These are phyloP conservation scores for Teleogryllus oceanicus DNA, from an alignment of 2,888 invertebrate species.

Conservation along the genomic window DNA sequence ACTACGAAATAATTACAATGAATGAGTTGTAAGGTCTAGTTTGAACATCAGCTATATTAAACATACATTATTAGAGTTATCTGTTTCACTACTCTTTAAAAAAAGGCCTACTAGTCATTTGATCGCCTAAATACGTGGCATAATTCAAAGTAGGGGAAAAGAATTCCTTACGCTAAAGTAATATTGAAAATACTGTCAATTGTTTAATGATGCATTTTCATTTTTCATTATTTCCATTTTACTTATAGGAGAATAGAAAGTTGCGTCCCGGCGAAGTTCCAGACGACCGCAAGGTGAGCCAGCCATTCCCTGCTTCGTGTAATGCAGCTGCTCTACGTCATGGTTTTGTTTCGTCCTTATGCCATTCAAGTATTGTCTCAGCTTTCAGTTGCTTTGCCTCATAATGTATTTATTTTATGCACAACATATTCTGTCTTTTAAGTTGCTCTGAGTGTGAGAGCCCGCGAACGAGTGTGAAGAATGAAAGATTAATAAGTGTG, in stretches of 20 bases:
- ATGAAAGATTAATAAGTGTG: too few relatives aligned
- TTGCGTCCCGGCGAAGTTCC: conserved; percentile 91
- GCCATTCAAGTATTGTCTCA: conserved; percentile 19
- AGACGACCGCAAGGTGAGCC: conserved; percentile 88
- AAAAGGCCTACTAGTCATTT: conserved; percentile 18
- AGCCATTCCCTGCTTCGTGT: conserved; percentile 18
- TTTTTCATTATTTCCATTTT: conserved; percentile 32
- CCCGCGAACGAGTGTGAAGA: too few relatives aligned
- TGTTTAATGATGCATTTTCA: neutral
- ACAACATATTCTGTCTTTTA: too few relatives aligned
- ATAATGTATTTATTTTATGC: too few relatives aligned
- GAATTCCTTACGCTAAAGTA: neutral
- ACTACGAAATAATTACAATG: too few relatives aligned
- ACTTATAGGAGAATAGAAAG: conserved; percentile 78
- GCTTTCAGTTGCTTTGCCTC: conserved; percentile 20
- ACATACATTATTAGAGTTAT: neutral
- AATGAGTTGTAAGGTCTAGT: too few relatives aligned
- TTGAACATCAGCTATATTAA: too few relatives aligned
- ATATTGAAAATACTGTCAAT: neutral
- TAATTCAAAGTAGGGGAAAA: neutral
- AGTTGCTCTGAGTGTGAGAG: too few relatives aligned
- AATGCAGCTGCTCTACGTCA: conserved; percentile 22
- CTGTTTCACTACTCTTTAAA: neutral
- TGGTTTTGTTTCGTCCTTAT: conserved; percentile 6
- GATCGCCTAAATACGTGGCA: neutral